phyloP scores from a whole-genome alignment of 2,113 vertebrate species.

The Tamias sibiricus region DNA sequence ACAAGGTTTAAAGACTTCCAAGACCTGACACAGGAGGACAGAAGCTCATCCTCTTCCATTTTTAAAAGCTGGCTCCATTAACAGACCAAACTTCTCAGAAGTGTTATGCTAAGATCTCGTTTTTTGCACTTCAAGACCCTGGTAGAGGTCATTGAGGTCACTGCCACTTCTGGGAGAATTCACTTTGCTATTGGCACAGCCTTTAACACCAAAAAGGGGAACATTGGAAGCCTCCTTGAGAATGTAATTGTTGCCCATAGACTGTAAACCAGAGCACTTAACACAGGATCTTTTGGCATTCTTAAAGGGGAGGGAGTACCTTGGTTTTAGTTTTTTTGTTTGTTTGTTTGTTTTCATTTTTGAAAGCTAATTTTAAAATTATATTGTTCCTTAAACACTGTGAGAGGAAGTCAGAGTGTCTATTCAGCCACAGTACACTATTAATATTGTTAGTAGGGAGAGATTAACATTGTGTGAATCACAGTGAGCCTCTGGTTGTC shows the following conservation, averaged over 20 bases:
- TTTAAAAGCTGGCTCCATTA: constrained; percentile 54
- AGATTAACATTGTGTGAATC: constrained; percentile 74
- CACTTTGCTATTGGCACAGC: constrained; percentile 76
- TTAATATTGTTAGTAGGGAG: constrained; percentile 70
- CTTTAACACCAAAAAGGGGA: constrained; percentile 76
- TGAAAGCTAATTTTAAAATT: constrained; percentile 73
- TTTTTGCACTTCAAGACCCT: constrained; percentile 60
- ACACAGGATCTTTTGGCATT: constrained; percentile 83
- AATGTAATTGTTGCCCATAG: constrained; percentile 72
- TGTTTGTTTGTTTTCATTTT: constrained; percentile 75
- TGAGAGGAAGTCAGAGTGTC: constrained; percentile 77
- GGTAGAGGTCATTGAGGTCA: constrained; percentile 72
- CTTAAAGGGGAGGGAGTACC: constrained; percentile 67
- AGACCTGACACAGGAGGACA: constrained; percentile 87
- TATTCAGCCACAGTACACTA: constrained; percentile 64
- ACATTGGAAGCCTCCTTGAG: constrained; percentile 76
- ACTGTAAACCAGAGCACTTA: constrained; percentile 82
- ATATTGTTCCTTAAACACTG: constrained; percentile 75
- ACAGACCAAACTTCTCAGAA: constrained; percentile 71
- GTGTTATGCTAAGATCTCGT: constrained; percentile 60
- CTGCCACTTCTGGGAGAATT: constrained; percentile 80
- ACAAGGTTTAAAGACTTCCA: constrained; percentile 95
- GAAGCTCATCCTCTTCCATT: background rate
- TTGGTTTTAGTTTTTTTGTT: constrained; percentile 35
- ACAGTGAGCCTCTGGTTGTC: constrained; percentile 78